Conservation (phyloP, 2,888 invertebrate species). For the Melanotus villosus region DNA sequence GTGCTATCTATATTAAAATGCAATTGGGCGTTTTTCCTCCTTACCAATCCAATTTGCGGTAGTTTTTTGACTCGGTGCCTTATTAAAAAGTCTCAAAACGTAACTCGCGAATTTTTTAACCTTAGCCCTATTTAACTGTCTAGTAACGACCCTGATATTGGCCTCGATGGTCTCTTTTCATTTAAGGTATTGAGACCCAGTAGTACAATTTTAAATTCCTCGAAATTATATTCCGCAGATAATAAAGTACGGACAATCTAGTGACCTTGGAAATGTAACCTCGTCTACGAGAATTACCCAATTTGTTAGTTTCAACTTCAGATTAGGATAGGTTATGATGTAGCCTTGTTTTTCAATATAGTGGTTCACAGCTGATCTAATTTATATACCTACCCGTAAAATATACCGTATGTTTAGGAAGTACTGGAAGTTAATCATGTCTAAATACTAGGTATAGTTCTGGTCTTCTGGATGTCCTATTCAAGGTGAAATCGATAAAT, state of each 20-base stretch:
- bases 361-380: background rate
- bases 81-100: no score
- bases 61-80: background rate
- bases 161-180: background rate
- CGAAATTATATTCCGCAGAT: background rate
- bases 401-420: no score
- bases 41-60: background rate
- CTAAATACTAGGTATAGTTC: no score
- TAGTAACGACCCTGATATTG: background rate
- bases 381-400: background rate
- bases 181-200: background rate
- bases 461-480: no score
- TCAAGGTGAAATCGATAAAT: no score
- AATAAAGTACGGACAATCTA: background rate
- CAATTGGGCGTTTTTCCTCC: background rate
- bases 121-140: slow-evolving; percentile 14
- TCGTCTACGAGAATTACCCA: background rate
- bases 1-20: slow-evolving; percentile 1
- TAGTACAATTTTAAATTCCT: no score
- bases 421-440: no score
- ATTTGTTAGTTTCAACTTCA: background rate
- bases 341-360: background rate
- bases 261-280: background rate
- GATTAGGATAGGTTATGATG: slow-evolving; percentile 24
- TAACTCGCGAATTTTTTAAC: no score